Conservation (phyloP, 2,888 invertebrate species). For the Chelonus formosanus region DNA sequence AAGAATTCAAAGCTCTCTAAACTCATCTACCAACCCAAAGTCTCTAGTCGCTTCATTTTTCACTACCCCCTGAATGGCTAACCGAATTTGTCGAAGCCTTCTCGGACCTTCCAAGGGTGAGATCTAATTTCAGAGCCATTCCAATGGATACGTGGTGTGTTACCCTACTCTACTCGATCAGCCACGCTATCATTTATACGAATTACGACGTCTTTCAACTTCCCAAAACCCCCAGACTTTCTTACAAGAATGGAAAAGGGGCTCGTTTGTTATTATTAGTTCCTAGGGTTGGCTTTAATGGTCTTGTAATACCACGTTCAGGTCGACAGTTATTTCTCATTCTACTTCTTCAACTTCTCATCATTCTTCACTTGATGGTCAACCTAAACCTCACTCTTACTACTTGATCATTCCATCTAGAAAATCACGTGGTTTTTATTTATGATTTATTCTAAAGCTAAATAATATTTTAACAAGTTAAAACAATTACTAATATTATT, state of each 20-base stretch:
- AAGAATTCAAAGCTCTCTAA: not conserved
- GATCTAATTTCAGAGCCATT: slow-evolving; percentile 64
- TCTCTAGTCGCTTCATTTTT: slow-evolving; percentile 31
- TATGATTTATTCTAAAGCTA: too few species aligned
- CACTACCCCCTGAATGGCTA: slow-evolving; percentile 47
- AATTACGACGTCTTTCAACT: slow-evolving; percentile 58
- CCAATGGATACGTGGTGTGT: slow-evolving; percentile 55
- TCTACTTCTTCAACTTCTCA: too few species aligned
- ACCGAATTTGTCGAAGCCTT: slow-evolving; percentile 63
- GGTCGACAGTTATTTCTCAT: too few species aligned
- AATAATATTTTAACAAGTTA: too few species aligned
- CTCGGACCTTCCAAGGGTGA: slow-evolving; percentile 50
- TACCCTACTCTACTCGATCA: slow-evolving; percentile 46
- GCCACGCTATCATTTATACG: slow-evolving; percentile 63
- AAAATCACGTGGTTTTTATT: not conserved
- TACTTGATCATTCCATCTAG: not conserved
- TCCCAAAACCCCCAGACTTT: slow-evolving; percentile 36
- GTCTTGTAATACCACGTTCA: slow-evolving; percentile 42
- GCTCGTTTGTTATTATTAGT: slow-evolving; percentile 51
- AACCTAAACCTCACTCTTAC: too few species aligned
- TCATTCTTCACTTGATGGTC: too few species aligned
- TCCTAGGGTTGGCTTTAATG: slow-evolving; percentile 39
- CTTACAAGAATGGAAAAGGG: slow-evolving; percentile 38
- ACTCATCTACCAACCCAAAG: not conserved
- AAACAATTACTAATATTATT: too few species aligned